These are phyloP conservation scores for Pionites leucogaster DNA, from an alignment of 2,113 vertebrate species.

Conservation along the genomic window DNA sequence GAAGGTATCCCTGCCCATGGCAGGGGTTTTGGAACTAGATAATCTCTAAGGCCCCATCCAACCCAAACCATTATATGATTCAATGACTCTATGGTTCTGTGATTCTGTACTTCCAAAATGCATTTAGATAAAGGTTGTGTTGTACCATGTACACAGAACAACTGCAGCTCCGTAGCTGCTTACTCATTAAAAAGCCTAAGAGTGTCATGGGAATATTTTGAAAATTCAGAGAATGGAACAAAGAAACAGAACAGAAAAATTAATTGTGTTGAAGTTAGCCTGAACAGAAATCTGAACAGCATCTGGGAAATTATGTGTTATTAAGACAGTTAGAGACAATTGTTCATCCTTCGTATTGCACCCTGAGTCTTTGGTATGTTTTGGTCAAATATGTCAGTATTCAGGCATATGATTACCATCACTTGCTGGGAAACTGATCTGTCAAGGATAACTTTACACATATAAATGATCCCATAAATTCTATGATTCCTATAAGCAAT, in stretches of 20 bases:
- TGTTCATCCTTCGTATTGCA: neutral
- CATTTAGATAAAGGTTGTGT: neutral
- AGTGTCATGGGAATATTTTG: neutral
- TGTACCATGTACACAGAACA: neutral
- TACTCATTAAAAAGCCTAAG: neutral
- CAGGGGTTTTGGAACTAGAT: neutral
- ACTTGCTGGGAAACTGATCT: neutral
- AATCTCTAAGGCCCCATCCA: neutral
- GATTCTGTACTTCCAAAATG: neutral
- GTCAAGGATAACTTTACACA: neutral
- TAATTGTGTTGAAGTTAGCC: neutral
- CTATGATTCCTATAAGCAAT: neutral
- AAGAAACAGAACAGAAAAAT: neutral
- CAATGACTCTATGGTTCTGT: neutral
- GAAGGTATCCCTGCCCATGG: neutral
- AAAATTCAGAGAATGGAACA: neutral
- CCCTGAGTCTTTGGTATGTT: neutral
- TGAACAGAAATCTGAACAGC: neutral
- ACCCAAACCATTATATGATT: neutral
- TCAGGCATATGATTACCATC: neutral
- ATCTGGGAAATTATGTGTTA: neutral
- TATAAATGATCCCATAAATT: neutral
- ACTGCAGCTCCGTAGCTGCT: neutral
- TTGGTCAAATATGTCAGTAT: neutral
- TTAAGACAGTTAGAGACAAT: neutral